phyloP scores from a whole-genome alignment of 2,888 invertebrate genomes.

The Timema podura region DNA sequence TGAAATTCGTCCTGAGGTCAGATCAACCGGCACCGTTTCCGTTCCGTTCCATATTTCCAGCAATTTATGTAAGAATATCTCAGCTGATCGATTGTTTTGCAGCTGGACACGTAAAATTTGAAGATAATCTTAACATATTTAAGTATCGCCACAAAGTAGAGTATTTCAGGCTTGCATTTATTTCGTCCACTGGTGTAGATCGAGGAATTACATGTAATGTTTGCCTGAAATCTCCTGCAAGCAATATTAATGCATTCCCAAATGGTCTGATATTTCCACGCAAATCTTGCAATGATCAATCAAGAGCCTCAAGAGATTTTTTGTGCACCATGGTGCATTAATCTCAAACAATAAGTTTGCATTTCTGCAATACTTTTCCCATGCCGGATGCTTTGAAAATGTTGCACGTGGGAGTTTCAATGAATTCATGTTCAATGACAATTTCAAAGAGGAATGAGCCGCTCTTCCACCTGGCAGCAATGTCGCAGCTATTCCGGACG shows the following conservation, averaged over 20 bases:
- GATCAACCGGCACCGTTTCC: no score
- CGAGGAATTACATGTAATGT: slow-evolving; percentile 11
- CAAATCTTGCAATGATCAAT: not conserved
- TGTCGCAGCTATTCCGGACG: slow-evolving; percentile 21
- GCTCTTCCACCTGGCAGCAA: slow-evolving; percentile 12
- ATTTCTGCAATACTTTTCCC: no score
- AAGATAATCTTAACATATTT: no score
- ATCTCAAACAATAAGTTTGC: no score
- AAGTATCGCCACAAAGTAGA: no score
- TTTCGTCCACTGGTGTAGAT: slow-evolving; percentile 17
- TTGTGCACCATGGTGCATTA: not conserved
- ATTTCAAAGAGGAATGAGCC: slow-evolving; percentile 16
- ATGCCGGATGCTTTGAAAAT: not conserved
- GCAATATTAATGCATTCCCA: slow-evolving; percentile 15
- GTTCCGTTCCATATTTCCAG: no score
- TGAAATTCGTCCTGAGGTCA: no score
- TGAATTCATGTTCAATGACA: slow-evolving; percentile 18
- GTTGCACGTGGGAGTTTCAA: slow-evolving; percentile 25
- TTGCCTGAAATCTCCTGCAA: no score
- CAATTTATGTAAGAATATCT: no score
- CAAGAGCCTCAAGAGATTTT: slow-evolving; percentile 20
- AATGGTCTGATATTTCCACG: slow-evolving; percentile 18
- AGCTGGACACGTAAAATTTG: not conserved
- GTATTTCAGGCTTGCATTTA: no score
- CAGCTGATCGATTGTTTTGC: no score